phyloP scores from a whole-genome alignment of 2,888 invertebrate genomes.

The Synanthedon myopaeformis region DNA sequence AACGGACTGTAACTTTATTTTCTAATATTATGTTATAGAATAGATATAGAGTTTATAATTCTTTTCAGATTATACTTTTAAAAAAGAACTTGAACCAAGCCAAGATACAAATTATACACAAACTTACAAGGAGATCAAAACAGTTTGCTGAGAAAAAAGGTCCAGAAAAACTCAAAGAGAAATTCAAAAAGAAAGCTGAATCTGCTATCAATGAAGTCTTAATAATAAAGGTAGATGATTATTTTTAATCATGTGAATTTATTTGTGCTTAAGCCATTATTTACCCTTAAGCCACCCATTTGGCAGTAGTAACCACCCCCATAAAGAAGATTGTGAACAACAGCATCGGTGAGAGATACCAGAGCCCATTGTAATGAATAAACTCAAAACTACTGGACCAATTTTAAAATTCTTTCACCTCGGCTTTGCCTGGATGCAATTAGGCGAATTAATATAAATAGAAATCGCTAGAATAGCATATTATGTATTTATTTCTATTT shows the following conservation, averaged over 20 bases:
- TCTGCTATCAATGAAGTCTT: slow-evolving; percentile 55
- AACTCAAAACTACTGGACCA: too few relatives aligned
- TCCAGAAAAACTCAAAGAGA: slow-evolving; percentile 43
- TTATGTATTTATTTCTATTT: background rate
- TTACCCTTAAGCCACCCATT: too few relatives aligned
- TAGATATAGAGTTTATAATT: background rate
- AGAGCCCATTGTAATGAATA: too few relatives aligned
- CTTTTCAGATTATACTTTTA: slow-evolving; percentile 47
- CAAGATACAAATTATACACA: slow-evolving; percentile 52
- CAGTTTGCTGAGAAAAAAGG: slow-evolving; percentile 42
- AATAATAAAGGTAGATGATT: slow-evolving; percentile 47
- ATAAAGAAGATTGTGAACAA: too few relatives aligned
- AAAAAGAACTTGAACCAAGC: slow-evolving; percentile 57
- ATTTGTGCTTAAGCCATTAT: background rate
- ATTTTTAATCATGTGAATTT: background rate
- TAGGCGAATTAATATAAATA: too few relatives aligned
- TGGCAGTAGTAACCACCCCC: too few relatives aligned
- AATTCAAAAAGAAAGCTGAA: slow-evolving; percentile 48
- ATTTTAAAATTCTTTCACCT: too few relatives aligned
- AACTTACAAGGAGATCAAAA: slow-evolving; percentile 57
- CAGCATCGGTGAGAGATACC: too few relatives aligned
- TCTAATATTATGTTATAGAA: background rate
- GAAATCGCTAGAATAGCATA: too few relatives aligned
- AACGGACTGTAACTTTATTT: too few relatives aligned
- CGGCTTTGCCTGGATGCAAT: too few relatives aligned